A percentile compares a stretch with the other conserved stretches of the same genome.
These are phyloP conservation scores for Dreissena polymorpha DNA, from an alignment of 1,140 invertebrate species.

Conservation along the genomic window DNA sequence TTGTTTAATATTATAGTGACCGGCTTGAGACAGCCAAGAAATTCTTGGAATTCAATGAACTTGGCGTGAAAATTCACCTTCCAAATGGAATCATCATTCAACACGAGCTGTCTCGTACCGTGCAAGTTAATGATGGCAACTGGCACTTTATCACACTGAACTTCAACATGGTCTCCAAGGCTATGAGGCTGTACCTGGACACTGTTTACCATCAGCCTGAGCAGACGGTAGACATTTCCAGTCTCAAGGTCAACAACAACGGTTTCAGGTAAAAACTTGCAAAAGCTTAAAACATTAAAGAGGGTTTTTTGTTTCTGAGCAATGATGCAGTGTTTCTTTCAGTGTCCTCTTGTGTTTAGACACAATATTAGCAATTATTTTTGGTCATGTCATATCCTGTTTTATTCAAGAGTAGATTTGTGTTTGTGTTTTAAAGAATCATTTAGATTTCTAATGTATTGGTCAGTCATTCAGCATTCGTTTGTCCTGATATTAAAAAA, in stretches of 20 bases:
- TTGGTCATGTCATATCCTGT: too few relatives aligned
- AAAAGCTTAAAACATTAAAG: too few relatives aligned
- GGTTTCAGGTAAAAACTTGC: background rate
- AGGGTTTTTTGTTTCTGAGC: too few relatives aligned
- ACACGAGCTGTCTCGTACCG: conserved; percentile 1
- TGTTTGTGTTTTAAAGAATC: too few relatives aligned
- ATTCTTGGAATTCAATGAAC: conserved; percentile 56
- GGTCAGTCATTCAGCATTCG: too few relatives aligned
- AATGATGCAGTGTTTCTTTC: too few relatives aligned
- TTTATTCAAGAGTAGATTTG: too few relatives aligned
- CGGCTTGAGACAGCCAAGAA: conserved; percentile 21
- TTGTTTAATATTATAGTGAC: conserved; percentile 24
- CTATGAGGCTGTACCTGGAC: conserved; percentile 49
- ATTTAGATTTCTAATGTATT: too few relatives aligned
- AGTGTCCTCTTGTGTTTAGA: too few relatives aligned
- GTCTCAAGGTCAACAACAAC: conserved; percentile 3
- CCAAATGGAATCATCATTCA: background rate
- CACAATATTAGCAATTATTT: too few relatives aligned
- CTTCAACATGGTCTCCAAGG: conserved; percentile 52
- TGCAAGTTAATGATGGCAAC: conserved; percentile 60
- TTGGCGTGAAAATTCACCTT: conserved; percentile 57
- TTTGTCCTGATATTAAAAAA: too few relatives aligned
- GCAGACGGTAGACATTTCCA: background rate
- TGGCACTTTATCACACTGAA: conserved; percentile 64
- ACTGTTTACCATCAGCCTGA: conserved; percentile 30